phyloP scores from a whole-genome alignment of 2,888 invertebrate species.

The Ptychoptera contaminata region DNA sequence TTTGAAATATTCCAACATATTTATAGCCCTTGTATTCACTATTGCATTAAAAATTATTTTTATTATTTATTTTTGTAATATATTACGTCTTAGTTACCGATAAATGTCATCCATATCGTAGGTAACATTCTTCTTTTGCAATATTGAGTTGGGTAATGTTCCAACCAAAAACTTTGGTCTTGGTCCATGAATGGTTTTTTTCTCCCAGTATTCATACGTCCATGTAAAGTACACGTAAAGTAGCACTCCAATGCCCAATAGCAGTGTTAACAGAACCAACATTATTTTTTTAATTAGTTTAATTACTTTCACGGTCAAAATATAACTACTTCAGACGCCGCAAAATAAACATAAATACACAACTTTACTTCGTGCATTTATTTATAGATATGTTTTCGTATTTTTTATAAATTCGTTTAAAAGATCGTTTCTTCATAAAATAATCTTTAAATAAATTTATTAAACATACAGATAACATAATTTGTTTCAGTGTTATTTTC shows the following conservation, averaged over 20 bases:
- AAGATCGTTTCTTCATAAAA: no score
- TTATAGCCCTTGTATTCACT: slow-evolving; percentile 17
- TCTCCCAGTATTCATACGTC: slow-evolving; percentile 20
- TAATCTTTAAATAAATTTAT: no score
- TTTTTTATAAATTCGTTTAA: no score
- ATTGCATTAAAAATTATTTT: background rate
- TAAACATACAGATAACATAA: no score
- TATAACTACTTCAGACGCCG: no score
- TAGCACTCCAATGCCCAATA: no score
- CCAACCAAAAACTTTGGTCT: slow-evolving; percentile 20
- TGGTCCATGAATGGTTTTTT: slow-evolving; percentile 18
- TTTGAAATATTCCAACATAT: slow-evolving; percentile 1
- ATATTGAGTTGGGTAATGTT: slow-evolving; percentile 13
- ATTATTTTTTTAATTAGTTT: background rate
- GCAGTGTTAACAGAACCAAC: background rate
- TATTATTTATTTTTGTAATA: background rate
- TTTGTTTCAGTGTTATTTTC: no score
- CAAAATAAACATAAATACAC: no score
- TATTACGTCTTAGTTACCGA: slow-evolving; percentile 16
- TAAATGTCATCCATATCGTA: slow-evolving; percentile 20
- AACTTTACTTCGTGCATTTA: no score
- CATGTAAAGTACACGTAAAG: slow-evolving; percentile 13
- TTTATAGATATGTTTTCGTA: no score
- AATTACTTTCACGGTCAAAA: no score
- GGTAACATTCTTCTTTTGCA: slow-evolving; percentile 13